Evolutionary conservation across 2,888 invertebrate species (phyloP).

Genomic region (Lycaena phlaeas): DNA sequence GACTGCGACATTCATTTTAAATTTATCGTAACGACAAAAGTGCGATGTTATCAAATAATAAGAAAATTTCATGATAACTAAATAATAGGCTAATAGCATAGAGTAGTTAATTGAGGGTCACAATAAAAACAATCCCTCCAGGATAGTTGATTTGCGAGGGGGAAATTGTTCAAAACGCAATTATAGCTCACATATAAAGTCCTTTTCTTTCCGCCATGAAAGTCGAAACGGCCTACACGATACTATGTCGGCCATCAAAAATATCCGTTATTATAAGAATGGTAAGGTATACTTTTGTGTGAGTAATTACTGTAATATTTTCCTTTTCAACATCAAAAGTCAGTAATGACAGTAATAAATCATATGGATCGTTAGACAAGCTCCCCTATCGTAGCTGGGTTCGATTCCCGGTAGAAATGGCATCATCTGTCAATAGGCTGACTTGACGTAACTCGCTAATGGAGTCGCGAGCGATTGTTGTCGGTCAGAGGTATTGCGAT

Average conservation of each 20-base stretch:
- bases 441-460: slow-evolving; percentile 68
- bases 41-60: too few species aligned
- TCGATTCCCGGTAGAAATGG: slow-evolving; percentile 70
- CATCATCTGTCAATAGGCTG: slow-evolving; percentile 69
- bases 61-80: slow-evolving; percentile 7
- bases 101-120: slow-evolving; percentile 8
- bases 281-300: slow-evolving; percentile 20
- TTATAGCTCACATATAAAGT: slow-evolving; percentile 42
- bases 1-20: neutral
- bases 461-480: slow-evolving; percentile 52
- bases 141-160: slow-evolving; percentile 31
- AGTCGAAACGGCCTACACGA: slow-evolving; percentile 21
- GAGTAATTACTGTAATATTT: slow-evolving; percentile 33
- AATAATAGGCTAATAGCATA: slow-evolving; percentile 8
- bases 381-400: slow-evolving; percentile 55
- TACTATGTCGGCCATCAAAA: slow-evolving; percentile 12
- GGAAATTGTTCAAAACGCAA: slow-evolving; percentile 46
- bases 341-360: slow-evolving; percentile 71
- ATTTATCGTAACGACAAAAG: neutral
- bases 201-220: slow-evolving; percentile 24
- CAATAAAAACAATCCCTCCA: slow-evolving; percentile 12
- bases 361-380: slow-evolving; percentile 69
- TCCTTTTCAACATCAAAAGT: slow-evolving; percentile 33
- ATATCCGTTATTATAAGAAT: slow-evolving; percentile 4
- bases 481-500: slow-evolving; percentile 29